Evolutionary conservation across 2,113 vertebrate species (phyloP), one percentile per base, ranked within the genome.

Genomic region (Sebastes fasciatus): DNA sequence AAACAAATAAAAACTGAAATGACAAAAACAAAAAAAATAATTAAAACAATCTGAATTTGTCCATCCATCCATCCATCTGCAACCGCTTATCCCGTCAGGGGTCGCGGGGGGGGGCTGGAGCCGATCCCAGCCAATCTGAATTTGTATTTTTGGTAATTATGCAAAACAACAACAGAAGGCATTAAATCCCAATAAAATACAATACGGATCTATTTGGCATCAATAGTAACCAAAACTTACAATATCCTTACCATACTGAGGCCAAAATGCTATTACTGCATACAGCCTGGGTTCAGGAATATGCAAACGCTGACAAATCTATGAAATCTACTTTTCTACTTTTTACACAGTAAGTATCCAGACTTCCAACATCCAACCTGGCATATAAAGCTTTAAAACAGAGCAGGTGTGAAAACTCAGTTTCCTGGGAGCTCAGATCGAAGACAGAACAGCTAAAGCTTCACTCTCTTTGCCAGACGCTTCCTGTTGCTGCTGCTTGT

Each of bases 401-500:
- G 51, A 48, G 66, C 34, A 71, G 60, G 48, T 54, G 51, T 21
- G 6, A 49, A 55, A 34, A 34, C 34, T 34, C 34, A 34, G 34
- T 34, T 34, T 34, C 34, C 34, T 0, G 34, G 34, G 3, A 34
- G 34, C 34, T 34, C 34, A 34, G 34, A 34, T 34, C 4, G 4
- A 4, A 0, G 34, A 34, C 34, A 34, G 34, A 40, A 54, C 49
- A 65, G 69, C 73, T 67, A 76, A 86, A 89, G 81, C 63, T 54
- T 89, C 48, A 34, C 69, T 80, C 21, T 81, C 40, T 7, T 21
- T 66, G 71, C 75, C 40, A 69, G 43, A 77, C 69, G 77, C 66
- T 81, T 74, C 80, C 77, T 88, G 90, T 72, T 81, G 76, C 83
- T 83, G 46, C 52, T 72, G 34, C 11, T 34, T 34, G 34, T 4